phyloP scores from a whole-genome alignment of 2,797 vertebrate species.

The Sparus aurata region DNA sequence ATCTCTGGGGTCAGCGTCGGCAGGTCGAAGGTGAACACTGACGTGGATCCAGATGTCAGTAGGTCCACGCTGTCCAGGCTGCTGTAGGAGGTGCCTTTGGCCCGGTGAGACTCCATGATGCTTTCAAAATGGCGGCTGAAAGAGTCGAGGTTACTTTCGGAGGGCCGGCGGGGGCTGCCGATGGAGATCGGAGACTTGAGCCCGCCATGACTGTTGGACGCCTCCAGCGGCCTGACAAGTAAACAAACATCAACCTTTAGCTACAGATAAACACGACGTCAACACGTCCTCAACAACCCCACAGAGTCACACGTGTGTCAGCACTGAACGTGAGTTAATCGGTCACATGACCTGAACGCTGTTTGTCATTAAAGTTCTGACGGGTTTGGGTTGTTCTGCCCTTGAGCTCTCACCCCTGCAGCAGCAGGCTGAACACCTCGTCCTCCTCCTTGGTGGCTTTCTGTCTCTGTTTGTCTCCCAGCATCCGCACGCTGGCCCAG shows the following conservation, averaged over 20 bases:
- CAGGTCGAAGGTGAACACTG: conserved; percentile 94
- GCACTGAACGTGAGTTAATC: too few relatives aligned
- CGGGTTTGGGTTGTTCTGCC: too few relatives aligned
- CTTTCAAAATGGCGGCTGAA: conserved; percentile 96
- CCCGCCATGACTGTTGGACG: conserved; percentile 54
- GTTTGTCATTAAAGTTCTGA: too few relatives aligned
- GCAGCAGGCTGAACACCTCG: conserved; percentile 82
- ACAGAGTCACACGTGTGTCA: too few relatives aligned
- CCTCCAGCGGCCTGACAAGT: conserved; percentile 37
- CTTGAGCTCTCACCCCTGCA: conserved; percentile 73
- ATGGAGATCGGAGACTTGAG: conserved; percentile 92
- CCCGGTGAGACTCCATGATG: conserved; percentile 94
- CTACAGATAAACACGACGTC: background rate
- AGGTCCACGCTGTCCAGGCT: conserved; percentile 93
- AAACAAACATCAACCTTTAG: background rate
- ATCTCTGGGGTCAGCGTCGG: conserved; percentile 90
- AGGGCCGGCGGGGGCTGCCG: conserved; percentile 87
- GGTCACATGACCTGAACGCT: too few relatives aligned
- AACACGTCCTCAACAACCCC: background rate
- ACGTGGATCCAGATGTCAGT: conserved; percentile 91
- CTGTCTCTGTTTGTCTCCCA: conserved; percentile 76
- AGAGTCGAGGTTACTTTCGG: conserved; percentile 87
- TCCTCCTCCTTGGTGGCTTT: conserved; percentile 70
- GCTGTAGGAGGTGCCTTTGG: conserved; percentile 95
- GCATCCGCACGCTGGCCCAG: conserved; percentile 81